A percentile compares a stretch with the other conserved stretches of the same genome.
Conservation (phyloP, 2,888 invertebrate genomes). For the Oxyscelio sp. region DNA sequence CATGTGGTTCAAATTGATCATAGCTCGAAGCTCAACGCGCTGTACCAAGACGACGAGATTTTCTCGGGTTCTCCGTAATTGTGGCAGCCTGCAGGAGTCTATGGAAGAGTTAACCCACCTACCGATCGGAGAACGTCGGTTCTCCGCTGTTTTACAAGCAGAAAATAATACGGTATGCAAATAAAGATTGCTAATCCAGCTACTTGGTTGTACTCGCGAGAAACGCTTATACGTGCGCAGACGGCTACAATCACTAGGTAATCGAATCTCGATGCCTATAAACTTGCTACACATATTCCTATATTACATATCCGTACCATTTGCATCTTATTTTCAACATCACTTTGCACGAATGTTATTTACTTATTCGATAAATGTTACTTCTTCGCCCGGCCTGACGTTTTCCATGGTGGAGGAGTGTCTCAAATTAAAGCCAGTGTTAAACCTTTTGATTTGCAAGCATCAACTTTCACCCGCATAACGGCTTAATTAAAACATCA, state of each 20-base stretch:
- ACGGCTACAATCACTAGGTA: slow-evolving; percentile 36
- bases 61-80: slow-evolving; percentile 40
- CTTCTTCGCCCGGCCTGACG: too few species aligned
- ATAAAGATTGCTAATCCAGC: slow-evolving; percentile 58
- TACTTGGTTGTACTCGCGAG: slow-evolving; percentile 44
- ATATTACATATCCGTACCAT: background rate
- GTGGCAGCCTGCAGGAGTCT: slow-evolving; percentile 49
- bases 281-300: background rate
- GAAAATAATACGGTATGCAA: slow-evolving; percentile 64
- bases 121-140: slow-evolving; percentile 43
- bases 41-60: slow-evolving; percentile 30
- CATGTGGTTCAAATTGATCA: slow-evolving; percentile 46
- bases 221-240: slow-evolving; percentile 21
- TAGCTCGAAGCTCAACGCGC: slow-evolving; percentile 40
- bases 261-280: slow-evolving; percentile 55
- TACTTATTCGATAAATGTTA: background rate
- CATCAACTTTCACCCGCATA: background rate
- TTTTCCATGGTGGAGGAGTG: too few species aligned
- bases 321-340: background rate
- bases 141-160: slow-evolving; percentile 62
- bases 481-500: slow-evolving; percentile 35
- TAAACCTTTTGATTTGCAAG: background rate
- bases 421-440: background rate
- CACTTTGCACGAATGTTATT: background rate
- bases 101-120: slow-evolving; percentile 53